Evolutionary conservation across 2,888 invertebrate genomes (phyloP), one percentile per base, ranked within the genome.

Genomic region (Sycophila texana): DNA sequence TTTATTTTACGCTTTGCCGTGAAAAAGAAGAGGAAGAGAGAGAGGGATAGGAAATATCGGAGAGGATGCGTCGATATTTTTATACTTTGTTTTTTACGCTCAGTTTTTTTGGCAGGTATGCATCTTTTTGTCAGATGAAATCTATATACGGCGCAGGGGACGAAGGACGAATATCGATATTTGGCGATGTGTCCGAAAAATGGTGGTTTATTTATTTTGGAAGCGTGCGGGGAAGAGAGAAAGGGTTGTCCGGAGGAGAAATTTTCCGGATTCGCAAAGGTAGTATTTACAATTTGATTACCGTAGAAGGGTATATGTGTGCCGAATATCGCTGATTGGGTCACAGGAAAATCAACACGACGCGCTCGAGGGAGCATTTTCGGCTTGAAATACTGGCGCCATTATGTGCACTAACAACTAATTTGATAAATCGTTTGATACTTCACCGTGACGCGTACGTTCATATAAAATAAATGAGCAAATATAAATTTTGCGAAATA

Each of bases 61-160:
- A 5, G 16, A 26, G 39, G 13, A 22, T 26, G 55, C 67, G 73
- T 72, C 70, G 70, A 76, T 71, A 71, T 75, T 71, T 74, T 79
- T 79, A 66, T 39, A 53, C 65, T 60, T 60, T 55, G 13, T 74
- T 75, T 71, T 63, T 78, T 39, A 4, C 51, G 20, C 22, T 20
- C 66, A 22, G 16, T 18, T 47, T 66, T 47, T 47, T 18, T 65
- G 18, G 20, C 0, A 57, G 13, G n/a, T 30, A 26, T 55, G 30
- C 26, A 14, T 39, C 30, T 65, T 65, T 65, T 65, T 65, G 26
- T 13, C 14, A 14, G 16, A 53, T 13, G 16, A 53, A 39, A 39
- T 39, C 39, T 39, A 39, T 39, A 39, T 39, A 39, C 7, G 39
- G 39, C 10, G 1, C 0, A 39, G 39, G 7, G 39, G 39, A 53